Conservation (phyloP, 1,140 invertebrate species). For the Oncopeltus fasciatus region DNA sequence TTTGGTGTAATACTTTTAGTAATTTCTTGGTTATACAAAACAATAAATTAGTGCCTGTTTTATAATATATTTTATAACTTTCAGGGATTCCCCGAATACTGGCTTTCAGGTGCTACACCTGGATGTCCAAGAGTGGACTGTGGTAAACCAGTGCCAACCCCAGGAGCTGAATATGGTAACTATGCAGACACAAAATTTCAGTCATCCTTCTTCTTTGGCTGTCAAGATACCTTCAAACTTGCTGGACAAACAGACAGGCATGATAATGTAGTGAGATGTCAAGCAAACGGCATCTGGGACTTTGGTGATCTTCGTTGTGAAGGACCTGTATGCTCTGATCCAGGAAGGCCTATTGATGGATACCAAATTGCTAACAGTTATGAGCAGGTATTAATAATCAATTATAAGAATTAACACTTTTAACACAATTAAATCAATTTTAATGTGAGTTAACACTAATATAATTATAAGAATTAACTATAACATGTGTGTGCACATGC, state of each 20-base stretch:
- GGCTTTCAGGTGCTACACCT: slow-evolving; percentile 74
- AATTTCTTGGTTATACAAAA: too few species aligned
- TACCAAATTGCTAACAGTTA: slow-evolving; percentile 77
- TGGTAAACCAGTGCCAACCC: slow-evolving; percentile 68
- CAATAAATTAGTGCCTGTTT: too few species aligned
- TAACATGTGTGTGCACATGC: too few species aligned
- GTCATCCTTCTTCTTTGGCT: slow-evolving; percentile 89
- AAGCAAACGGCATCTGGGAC: slow-evolving; percentile 87
- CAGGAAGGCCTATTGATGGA: slow-evolving; percentile 82
- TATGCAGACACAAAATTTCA: slow-evolving; percentile 77
- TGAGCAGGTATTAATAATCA: slow-evolving; percentile 49
- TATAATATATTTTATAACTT: too few species aligned
- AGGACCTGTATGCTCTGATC: slow-evolving; percentile 89
- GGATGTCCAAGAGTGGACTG: slow-evolving; percentile 77
- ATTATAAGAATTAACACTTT: slow-evolving; percentile 11
- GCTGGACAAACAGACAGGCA: slow-evolving; percentile 81
- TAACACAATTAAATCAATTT: background rate
- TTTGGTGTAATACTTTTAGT: too few species aligned
- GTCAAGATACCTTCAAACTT: slow-evolving; percentile 87
- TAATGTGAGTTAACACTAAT: background rate
- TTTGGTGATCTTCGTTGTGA: slow-evolving; percentile 91
- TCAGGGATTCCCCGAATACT: slow-evolving; percentile 73
- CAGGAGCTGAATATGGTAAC: slow-evolving; percentile 83
- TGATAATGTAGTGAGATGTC: slow-evolving; percentile 84
- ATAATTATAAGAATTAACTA: too few species aligned